These are phyloP conservation scores for Percopsis omiscomaycus DNA, from an alignment of 2,797 vertebrate species.

Conservation along the genomic window DNA sequence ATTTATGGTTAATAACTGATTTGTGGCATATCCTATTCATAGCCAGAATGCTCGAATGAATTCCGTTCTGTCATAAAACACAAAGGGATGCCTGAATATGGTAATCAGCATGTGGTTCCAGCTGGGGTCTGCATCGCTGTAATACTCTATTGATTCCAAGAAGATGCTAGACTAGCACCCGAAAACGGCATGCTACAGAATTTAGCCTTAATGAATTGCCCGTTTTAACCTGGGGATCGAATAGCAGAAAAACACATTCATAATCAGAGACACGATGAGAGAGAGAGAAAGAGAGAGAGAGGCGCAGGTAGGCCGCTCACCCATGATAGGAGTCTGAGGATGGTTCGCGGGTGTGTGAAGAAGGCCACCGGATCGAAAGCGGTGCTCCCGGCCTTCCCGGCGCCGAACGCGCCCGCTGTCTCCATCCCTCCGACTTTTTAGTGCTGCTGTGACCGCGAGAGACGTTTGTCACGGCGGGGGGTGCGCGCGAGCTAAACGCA, in stretches of 20 bases:
- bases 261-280: background rate
- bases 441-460: constrained; percentile 38
- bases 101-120: background rate
- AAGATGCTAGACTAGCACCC: background rate
- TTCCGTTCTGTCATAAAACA: no score
- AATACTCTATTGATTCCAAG: background rate
- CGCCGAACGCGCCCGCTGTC: constrained; percentile 84
- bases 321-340: constrained; percentile 86
- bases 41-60: no score
- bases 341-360: constrained; percentile 87
- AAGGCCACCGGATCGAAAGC: constrained; percentile 87
- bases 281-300: constrained; percentile 15
- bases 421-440: constrained; percentile 59
- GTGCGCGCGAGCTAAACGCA: constrained; percentile 25
- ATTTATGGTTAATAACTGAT: no score
- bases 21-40: no score
- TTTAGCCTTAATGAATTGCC: no score
- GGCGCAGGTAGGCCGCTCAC: constrained; percentile 72
- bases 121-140: background rate
- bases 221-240: no score
- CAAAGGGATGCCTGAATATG: no score
- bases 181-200: no score
- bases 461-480: constrained; percentile 37
- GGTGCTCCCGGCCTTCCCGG: constrained; percentile 82
- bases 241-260: background rate